Conservation (phyloP, 2,113 vertebrate genomes). For the Herpetotheres cachinnans region DNA sequence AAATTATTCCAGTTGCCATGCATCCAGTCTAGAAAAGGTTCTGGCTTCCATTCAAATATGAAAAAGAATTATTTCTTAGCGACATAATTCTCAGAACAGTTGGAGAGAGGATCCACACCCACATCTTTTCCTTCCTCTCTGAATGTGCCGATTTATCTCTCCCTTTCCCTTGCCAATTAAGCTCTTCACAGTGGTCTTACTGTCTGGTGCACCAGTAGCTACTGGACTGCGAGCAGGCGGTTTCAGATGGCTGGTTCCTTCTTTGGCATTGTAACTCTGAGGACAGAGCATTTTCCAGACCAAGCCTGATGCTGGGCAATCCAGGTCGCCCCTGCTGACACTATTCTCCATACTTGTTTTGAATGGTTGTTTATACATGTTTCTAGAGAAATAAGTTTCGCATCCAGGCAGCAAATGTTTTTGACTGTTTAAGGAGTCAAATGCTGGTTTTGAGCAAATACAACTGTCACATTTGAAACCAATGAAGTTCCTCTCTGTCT, state of each 20-base stretch:
- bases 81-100: slow-evolving; percentile 40
- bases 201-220: background rate
- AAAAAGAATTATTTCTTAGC: slow-evolving; percentile 50
- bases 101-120: slow-evolving; percentile 48
- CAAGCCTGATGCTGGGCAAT: background rate
- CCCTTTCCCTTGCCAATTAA: background rate
- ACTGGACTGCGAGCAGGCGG: background rate
- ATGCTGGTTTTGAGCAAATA: slow-evolving; percentile 2
- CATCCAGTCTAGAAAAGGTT: slow-evolving; percentile 15
- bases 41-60: slow-evolving; percentile 31
- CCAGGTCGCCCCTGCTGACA: background rate
- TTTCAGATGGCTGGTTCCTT: background rate
- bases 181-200: slow-evolving; percentile 23
- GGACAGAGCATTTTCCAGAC: background rate
- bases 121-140: slow-evolving; percentile 55
- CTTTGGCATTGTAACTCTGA: background rate
- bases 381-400: slow-evolving; percentile 16
- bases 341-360: background rate
- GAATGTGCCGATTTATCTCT: slow-evolving; percentile 18
- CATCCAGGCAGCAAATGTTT: background rate
- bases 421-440: background rate
- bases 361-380: background rate
- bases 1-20: slow-evolving; percentile 16
- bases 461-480: background rate
- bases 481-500: background rate